Evolutionary conservation across 2,797 vertebrate genomes (phyloP).

Genomic region (Acridotheres tristis): DNA sequence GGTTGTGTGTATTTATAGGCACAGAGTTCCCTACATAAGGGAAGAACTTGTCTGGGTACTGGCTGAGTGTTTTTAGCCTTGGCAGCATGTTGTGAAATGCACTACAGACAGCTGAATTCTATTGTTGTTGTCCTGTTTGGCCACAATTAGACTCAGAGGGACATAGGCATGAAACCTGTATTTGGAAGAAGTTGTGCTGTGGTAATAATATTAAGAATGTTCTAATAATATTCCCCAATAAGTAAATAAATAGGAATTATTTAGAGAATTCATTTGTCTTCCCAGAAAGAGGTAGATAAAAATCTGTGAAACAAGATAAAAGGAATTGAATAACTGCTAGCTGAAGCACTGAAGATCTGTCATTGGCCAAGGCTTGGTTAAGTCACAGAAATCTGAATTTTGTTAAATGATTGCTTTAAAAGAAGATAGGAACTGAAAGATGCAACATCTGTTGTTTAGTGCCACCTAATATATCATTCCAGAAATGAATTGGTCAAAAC

Average conservation of each 20-base stretch:
- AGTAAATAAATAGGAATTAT: neutral
- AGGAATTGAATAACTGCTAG: neutral
- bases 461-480: neutral
- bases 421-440: neutral
- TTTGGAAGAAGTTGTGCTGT: neutral
- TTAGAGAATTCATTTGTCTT: neutral
- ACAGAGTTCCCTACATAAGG: neutral
- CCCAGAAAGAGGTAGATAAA: neutral
- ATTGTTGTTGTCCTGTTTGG: neutral
- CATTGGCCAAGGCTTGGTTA: neutral
- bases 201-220: neutral
- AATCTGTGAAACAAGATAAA: neutral
- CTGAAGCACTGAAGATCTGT: neutral
- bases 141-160: neutral
- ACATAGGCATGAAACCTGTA: neutral
- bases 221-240: neutral
- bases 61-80: neutral
- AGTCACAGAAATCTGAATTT: constrained; percentile 5
- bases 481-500: neutral
- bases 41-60: neutral
- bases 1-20: neutral
- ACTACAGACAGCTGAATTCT: neutral
- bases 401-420: neutral
- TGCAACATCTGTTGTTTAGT: neutral
- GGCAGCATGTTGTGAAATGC: neutral